These are phyloP conservation scores for Lepidochrysops patricia DNA, from an alignment of 2,888 invertebrate genomes.

Conservation along the genomic window DNA sequence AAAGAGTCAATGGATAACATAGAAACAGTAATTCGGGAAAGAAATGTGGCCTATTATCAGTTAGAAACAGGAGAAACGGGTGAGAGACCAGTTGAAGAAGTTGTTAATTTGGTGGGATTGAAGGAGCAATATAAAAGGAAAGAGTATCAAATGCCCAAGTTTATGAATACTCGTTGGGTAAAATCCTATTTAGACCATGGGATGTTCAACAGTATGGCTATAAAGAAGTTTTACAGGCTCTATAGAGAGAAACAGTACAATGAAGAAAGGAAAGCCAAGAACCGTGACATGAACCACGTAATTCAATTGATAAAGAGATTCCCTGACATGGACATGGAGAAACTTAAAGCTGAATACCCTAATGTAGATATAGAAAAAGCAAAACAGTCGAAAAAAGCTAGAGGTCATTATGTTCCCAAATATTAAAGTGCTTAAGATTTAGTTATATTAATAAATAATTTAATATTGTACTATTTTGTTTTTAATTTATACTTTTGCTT, in stretches of 20 bases:
- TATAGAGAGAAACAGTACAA: conserved; percentile 80
- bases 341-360: conserved; percentile 83
- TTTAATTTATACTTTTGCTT: background rate
- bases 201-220: conserved; percentile 71
- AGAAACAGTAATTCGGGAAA: conserved; percentile 91
- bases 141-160: conserved; percentile 80
- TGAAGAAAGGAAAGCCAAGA: conserved; percentile 70
- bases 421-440: conserved; percentile 32
- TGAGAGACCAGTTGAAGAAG: conserved; percentile 79
- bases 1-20: conserved; percentile 96
- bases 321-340: conserved; percentile 82
- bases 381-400: conserved; percentile 68
- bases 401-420: conserved; percentile 76
- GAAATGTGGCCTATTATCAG: conserved; percentile 91
- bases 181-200: conserved; percentile 71
- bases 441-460: conserved; percentile 12
- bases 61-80: conserved; percentile 92
- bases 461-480: conserved; percentile 5
- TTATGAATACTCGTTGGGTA: conserved; percentile 79
- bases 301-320: conserved; percentile 81
- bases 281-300: conserved; percentile 79
- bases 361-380: conserved; percentile 82
- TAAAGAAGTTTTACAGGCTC: conserved; percentile 68
- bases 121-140: conserved; percentile 68
- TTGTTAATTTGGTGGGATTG: conserved; percentile 76